Conservation (phyloP, 2,113 vertebrate genomes). For the Vicugna pacos region DNA sequence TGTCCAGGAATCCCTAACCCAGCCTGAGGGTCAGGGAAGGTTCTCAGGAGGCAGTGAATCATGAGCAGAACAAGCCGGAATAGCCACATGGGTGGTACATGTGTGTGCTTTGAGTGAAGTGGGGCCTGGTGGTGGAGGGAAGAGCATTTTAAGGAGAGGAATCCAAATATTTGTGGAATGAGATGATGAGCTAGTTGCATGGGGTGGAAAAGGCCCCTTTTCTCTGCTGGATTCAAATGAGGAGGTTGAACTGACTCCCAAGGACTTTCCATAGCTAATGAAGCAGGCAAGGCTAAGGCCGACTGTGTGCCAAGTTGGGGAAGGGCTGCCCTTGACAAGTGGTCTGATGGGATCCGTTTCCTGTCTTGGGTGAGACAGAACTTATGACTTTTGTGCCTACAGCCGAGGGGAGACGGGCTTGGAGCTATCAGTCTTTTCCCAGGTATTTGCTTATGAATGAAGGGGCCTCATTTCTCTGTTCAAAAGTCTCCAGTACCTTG, state of each 20-base stretch:
- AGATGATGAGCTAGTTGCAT: not conserved
- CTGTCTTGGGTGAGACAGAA: not conserved
- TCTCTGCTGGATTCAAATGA: not conserved
- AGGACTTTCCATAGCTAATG: not conserved
- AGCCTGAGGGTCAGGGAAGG: not conserved
- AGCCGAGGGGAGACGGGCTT: not conserved
- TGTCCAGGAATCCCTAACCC: not conserved
- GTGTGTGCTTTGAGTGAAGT: not conserved
- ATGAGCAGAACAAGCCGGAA: not conserved
- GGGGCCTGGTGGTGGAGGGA: not conserved
- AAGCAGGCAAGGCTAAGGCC: not conserved
- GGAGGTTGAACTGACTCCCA: not conserved
- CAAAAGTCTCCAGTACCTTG: not conserved
- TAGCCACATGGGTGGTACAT: not conserved
- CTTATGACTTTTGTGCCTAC: not conserved
- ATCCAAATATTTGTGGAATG: not conserved
- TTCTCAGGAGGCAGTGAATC: not conserved
- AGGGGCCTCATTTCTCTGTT: not conserved
- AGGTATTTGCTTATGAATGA: not conserved
- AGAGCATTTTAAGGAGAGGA: not conserved
- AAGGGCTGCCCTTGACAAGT: not conserved
- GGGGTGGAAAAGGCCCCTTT: not conserved
- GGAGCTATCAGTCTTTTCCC: not conserved
- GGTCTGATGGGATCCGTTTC: not conserved
- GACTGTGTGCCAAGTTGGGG: not conserved